Base-by-base conservation (phyloP, 2,113 vertebrate species). In the Carollia perspicillata region DNA sequence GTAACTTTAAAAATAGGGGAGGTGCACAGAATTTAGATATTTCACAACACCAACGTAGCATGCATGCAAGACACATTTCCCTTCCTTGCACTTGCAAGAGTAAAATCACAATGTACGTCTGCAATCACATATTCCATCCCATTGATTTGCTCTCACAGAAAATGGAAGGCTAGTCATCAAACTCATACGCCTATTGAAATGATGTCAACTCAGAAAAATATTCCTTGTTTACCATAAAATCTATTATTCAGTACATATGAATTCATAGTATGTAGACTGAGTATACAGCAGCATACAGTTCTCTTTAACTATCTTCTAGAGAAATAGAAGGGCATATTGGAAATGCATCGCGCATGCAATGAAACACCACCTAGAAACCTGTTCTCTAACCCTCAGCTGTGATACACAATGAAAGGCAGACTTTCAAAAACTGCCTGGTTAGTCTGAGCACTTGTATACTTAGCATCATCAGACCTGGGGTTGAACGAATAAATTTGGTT, bases 121-220 rank as follows among this genome's bases (percentile, higher is more conserved):
- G 74, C 96, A 96, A 96, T 97, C 87, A 90, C 93, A 95, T 94
- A 95, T 79, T 97, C 89, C 63, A 94, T 89, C 40, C 58, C 94
- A 96, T 84, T 89, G 79, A 85, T 60, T 93, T 93, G 91, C 51
- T 89, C 94, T 95, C 74, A 71, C 16, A 66, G 30, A 51, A 89
- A 92, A 80, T 40, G 78, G 91, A 97, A 97, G 88, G 66, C 95
- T 90, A 93, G 86, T 55, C 81, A 90, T 94, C 94, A 92, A 78
- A 90, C 28, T 72, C 77, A 51, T 93, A 90, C 58, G 85, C 40
- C 40, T 95, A 96, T 47, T 95, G 92, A 96, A 95, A 94, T 69
- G 42, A 89, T 95, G 94, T 95, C 95, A 97, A 71, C 97, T 96
- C 58, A 91, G 94, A 90, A 53, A 96, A 95, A 80, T 84, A 65